Evolutionary conservation across 2,113 vertebrate species (phyloP), one percentile per base, ranked within the genome.

Genomic region (Takifugu bimaculatus): DNA sequence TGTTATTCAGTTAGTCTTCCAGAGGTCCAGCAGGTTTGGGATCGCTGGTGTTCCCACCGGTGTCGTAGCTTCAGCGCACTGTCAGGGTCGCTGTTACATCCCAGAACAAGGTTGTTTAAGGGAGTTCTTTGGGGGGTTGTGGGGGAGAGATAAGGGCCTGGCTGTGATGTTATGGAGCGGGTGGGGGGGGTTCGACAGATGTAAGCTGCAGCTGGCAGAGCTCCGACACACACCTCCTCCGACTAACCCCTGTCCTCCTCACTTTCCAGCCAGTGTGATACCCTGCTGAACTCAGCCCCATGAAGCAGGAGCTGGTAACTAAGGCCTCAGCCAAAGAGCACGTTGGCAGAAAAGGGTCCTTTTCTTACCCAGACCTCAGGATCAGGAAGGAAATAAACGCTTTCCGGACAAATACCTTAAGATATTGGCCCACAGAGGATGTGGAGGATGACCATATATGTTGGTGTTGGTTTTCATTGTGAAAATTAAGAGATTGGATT

Each of bases 101-200:
- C 47, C 75, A 69, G 77, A 86, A 77, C 80, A 72, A 75, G 72
- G 59, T 74, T 62, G 72, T 79, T 79, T 72, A 72, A 74, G 78
- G 77, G 80, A 82, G 63, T 72, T 81, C 85, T 86, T 80, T 77
- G 74, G 80, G 85, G 85, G 79, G 72, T 83, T 86, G 88, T 25
- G 69, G 75, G 74, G 65, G 52, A 68, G 76, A 89, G 88, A 89
- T 86, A 89, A 88, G 80, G 69, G 68, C 55, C 67, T 83, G 77
- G 72, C 72, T 86, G 85, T 64, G 72, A 67, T 71, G 72, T 78
- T 69, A 32, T 75, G 68, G 12, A 14, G 45, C 13, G 45, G 1
- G 45, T 13, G 45, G 48, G 62, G 65, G 70, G 54, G 60, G 50
- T 61, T 26, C 12, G 50, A 55, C 67, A 76, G 70, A 68, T 79